These are phyloP conservation scores for Cotesia congregata DNA, from an alignment of 2,888 invertebrate species.

Conservation along the genomic window DNA sequence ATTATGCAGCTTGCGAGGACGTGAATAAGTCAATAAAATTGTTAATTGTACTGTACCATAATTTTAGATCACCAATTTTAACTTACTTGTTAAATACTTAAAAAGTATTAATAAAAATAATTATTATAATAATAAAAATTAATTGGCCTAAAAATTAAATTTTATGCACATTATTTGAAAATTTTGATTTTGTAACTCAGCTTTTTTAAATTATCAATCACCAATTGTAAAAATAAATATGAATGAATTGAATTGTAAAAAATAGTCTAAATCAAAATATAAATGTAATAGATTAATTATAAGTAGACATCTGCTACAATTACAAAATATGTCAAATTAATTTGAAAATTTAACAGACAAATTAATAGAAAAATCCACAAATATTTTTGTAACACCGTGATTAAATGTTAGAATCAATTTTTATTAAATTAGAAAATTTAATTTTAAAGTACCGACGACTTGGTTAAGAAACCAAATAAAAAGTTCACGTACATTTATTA, in stretches of 20 bases:
- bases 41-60: constrained; percentile 13
- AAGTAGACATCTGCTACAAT: not conserved
- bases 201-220: constrained; percentile 8
- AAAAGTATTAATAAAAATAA: not conserved
- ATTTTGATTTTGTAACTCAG: constrained; percentile 24
- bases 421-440: not conserved
- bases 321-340: not conserved
- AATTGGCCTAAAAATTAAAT: constrained; percentile 16
- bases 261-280: not conserved
- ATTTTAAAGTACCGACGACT: no score
- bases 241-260: not conserved
- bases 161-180: not conserved
- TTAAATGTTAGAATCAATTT: not conserved
- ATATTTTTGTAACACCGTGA: not conserved
- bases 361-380: not conserved
- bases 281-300: not conserved
- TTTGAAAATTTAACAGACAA: no score
- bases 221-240: not conserved
- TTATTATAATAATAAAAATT: not conserved
- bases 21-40: constrained; percentile 20
- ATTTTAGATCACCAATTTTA: constrained; percentile 2
- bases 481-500: no score
- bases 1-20: not conserved
- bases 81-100: not conserved
- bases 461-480: no score